These are phyloP conservation scores for Eucidaris tribuloides DNA, from an alignment of 35 echinoderm and acorn worm species.

Conservation along the genomic window DNA sequence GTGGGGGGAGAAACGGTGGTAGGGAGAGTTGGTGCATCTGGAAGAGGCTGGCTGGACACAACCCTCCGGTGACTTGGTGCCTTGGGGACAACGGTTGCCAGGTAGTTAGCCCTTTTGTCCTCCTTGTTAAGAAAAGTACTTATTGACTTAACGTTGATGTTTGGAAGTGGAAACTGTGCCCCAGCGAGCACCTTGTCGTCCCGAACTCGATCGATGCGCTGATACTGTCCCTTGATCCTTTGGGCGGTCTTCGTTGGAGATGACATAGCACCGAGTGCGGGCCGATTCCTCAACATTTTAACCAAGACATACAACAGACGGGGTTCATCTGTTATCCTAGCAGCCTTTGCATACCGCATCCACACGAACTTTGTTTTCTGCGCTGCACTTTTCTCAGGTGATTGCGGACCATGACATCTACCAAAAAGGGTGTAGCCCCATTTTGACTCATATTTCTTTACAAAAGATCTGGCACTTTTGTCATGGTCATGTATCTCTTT, in stretches of 20 bases:
- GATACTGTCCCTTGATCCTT: conserved; percentile 23
- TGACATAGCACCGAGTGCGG: neutral
- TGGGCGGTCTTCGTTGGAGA: conserved; percentile 32
- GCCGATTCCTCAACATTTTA: conserved; percentile 50
- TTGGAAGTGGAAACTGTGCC: conserved; percentile 5
- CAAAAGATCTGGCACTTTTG: conserved; percentile 40
- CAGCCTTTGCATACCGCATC: conserved; percentile 41
- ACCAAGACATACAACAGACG: conserved; percentile 33
- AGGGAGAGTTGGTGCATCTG: conserved; percentile 30
- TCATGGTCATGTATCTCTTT: conserved; percentile 61
- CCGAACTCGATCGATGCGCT: conserved; percentile 40
- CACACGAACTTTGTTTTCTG: conserved; percentile 61
- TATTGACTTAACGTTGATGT: conserved; percentile 42
- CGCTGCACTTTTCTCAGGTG: conserved; percentile 26
- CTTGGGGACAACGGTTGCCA: conserved; percentile 31
- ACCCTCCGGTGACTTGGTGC: conserved; percentile 18
- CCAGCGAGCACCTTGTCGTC: conserved; percentile 28
- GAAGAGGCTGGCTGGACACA: conserved; percentile 14
- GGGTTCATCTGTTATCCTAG: conserved; percentile 20
- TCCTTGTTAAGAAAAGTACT: conserved; percentile 3
- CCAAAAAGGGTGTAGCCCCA: conserved; percentile 65
- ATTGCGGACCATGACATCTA: conserved; percentile 14
- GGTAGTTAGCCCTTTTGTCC: conserved; percentile 40
- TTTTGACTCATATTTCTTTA: conserved; percentile 50
- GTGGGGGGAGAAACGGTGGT: conserved; percentile 30